Evolutionary conservation across 2,888 invertebrate species (phyloP).

Genomic region (Vesta saturnalis): DNA sequence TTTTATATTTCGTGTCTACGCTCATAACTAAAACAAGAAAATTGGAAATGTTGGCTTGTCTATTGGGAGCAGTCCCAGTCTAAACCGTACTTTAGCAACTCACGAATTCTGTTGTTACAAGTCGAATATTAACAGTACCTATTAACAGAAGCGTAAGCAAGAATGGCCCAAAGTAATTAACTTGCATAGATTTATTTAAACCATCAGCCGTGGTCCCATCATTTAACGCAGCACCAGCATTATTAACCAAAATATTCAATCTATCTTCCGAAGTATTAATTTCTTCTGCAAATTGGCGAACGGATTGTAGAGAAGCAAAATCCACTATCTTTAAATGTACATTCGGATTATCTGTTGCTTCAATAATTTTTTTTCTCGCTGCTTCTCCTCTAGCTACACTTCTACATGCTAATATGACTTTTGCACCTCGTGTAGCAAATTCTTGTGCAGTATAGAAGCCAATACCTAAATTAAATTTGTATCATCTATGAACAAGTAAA

Average conservation of each 20-base stretch:
- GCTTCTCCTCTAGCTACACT: constrained; percentile 58
- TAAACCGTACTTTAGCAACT: too few relatives aligned
- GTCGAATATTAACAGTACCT: too few relatives aligned
- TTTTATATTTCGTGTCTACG: too few relatives aligned
- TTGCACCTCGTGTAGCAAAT: constrained; percentile 64
- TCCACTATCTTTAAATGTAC: constrained; percentile 64
- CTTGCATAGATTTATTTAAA: constrained; percentile 72
- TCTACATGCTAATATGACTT: too few relatives aligned
- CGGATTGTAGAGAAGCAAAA: constrained; percentile 66
- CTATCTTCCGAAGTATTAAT: constrained; percentile 66
- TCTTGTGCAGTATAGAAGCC: constrained; percentile 62
- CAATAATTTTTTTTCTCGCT: constrained; percentile 55
- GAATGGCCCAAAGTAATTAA: constrained; percentile 79
- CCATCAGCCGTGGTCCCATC: constrained; percentile 70
- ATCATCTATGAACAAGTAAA: background rate
- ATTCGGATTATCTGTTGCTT: constrained; percentile 57
- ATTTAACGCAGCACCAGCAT: constrained; percentile 67
- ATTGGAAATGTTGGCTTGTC: too few relatives aligned
- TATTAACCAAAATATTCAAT: constrained; percentile 73
- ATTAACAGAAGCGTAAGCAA: constrained; percentile 73
- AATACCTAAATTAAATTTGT: constrained; percentile 54
- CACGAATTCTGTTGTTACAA: too few relatives aligned
- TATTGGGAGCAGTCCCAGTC: too few relatives aligned
- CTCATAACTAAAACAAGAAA: too few relatives aligned
- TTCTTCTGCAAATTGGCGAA: constrained; percentile 69